Evolutionary conservation across 2,113 vertebrate genomes (phyloP).

Genomic region (Syngnathus scovelli): DNA sequence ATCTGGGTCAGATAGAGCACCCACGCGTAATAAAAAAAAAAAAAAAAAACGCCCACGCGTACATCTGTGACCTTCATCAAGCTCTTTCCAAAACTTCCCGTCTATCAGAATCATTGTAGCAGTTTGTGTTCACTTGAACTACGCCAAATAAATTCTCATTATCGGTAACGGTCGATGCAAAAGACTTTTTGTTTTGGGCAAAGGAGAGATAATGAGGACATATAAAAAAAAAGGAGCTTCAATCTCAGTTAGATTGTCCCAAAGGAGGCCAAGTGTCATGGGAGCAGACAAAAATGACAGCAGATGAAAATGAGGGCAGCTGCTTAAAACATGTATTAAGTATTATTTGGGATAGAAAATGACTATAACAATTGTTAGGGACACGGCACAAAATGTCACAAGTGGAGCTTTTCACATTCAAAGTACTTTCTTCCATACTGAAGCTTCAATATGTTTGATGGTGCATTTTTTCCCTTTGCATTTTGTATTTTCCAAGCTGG

Average conservation of each 20-base stretch:
- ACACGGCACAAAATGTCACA: slow-evolving; percentile 1
- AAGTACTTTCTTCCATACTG: not conserved
- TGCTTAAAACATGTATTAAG: slow-evolving; percentile 23
- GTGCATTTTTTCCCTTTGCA: not conserved
- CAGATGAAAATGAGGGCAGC: slow-evolving; percentile 33
- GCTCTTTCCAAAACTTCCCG: slow-evolving; percentile 17
- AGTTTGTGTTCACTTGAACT: slow-evolving; percentile 2
- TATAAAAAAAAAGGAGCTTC: slow-evolving; percentile 17
- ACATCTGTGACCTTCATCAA: slow-evolving; percentile 24
- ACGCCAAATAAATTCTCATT: slow-evolving; percentile 20
- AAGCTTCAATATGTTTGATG: slow-evolving; percentile 1
- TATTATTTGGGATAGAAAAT: slow-evolving; percentile 25
- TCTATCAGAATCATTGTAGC: slow-evolving; percentile 1
- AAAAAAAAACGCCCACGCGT: too few relatives aligned
- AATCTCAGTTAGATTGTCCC: slow-evolving; percentile 27
- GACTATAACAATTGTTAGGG: slow-evolving; percentile 9
- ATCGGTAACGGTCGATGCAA: slow-evolving; percentile 26
- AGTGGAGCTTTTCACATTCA: not conserved
- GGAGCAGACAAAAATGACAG: slow-evolving; percentile 49
- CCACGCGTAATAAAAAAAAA: not conserved
- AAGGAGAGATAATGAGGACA: slow-evolving; percentile 12
- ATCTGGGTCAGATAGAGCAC: slow-evolving; percentile 31
- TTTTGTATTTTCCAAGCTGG: slow-evolving; percentile 5
- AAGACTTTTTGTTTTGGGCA: slow-evolving; percentile 1
- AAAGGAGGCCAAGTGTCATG: slow-evolving; percentile 33